phyloP scores from a whole-genome alignment of 2,888 invertebrate genomes.

The Leptinotarsa haldemani region DNA sequence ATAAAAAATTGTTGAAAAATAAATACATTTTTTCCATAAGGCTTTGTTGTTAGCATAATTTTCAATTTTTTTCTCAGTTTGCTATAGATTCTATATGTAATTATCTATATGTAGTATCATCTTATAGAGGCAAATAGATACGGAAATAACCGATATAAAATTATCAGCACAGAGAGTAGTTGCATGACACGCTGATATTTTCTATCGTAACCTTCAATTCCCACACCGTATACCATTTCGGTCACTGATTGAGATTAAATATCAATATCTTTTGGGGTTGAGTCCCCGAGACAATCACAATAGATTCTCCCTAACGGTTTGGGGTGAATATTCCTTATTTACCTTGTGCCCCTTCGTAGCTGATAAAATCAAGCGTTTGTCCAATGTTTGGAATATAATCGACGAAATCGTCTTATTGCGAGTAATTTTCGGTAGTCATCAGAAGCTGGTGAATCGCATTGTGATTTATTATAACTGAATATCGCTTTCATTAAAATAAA shows the following conservation, averaged over 20 bases:
- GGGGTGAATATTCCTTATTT: constrained; percentile 24
- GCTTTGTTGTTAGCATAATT: too few relatives aligned
- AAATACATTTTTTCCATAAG: too few relatives aligned
- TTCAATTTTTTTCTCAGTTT: too few relatives aligned
- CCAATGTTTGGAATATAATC: neutral
- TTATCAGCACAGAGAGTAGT: neutral
- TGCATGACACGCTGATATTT: neutral
- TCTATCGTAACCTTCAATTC: neutral
- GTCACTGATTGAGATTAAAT: constrained; percentile 24
- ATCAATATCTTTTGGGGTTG: constrained; percentile 25
- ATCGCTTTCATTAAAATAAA: too few relatives aligned
- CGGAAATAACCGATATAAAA: neutral
- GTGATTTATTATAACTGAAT: too few relatives aligned
- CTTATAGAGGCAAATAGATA: too few relatives aligned
- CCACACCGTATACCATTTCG: neutral
- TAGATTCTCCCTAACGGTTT: constrained; percentile 18
- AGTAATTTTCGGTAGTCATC: too few relatives aligned
- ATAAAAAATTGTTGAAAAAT: too few relatives aligned
- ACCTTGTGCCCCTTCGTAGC: neutral
- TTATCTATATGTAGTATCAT: too few relatives aligned
- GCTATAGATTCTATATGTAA: too few relatives aligned
- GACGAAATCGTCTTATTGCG: neutral
- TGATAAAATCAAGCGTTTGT: constrained; percentile 15
- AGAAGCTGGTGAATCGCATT: too few relatives aligned
- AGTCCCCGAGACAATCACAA: constrained; percentile 24